Conservation (phyloP, 2,113 vertebrate species). For the Nothocercus nigrocapillus region DNA sequence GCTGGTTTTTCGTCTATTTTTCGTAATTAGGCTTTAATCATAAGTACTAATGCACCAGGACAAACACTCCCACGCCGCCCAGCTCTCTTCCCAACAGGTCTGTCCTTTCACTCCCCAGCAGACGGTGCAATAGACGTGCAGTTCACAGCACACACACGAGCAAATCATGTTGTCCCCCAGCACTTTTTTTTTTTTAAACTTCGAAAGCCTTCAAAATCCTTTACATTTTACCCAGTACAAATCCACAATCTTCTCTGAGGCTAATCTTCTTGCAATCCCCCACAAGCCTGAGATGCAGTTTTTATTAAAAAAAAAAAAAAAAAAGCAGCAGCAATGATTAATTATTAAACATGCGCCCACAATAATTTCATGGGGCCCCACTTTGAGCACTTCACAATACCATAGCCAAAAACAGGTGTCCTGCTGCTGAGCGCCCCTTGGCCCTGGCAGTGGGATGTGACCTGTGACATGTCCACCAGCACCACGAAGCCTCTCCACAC, state of each 20-base stretch:
- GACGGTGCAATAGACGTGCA: constrained; percentile 49
- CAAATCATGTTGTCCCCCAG: background rate
- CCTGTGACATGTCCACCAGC: background rate
- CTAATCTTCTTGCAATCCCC: constrained; percentile 64
- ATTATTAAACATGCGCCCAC: constrained; percentile 43
- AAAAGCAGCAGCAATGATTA: constrained; percentile 50
- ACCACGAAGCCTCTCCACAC: too few species aligned
- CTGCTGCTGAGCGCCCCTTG: background rate
- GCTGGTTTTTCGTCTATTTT: constrained; percentile 74
- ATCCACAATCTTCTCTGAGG: constrained; percentile 69
- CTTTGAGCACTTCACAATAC: background rate
- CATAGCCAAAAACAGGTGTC: background rate
- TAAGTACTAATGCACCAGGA: constrained; percentile 62
- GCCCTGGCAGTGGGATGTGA: background rate
- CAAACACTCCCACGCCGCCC: constrained; percentile 58
- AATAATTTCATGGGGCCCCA: constrained; percentile 1
- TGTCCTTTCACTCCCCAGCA: constrained; percentile 28
- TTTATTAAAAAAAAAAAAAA: background rate
- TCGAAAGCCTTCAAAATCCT: constrained; percentile 67
- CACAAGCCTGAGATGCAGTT: constrained; percentile 23
- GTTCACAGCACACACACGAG: background rate
- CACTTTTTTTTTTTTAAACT: background rate
- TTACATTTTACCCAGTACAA: constrained; percentile 55
- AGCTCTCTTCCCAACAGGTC: constrained; percentile 42
- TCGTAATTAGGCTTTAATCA: constrained; percentile 75